Base-by-base conservation (phyloP, 1,140 invertebrate genomes). In the Saxidomus purpurata region DNA sequence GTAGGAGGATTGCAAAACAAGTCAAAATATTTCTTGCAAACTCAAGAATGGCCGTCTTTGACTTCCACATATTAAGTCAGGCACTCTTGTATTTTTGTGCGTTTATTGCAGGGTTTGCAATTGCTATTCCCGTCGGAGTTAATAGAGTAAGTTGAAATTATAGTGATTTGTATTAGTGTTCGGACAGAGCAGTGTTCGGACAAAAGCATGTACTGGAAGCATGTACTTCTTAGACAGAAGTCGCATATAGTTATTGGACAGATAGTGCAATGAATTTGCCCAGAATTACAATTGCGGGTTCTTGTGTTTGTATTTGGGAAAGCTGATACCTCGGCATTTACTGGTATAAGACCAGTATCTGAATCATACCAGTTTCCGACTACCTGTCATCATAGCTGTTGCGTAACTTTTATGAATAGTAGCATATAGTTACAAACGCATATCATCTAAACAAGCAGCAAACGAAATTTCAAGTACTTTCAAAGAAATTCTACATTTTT, bases 31-130 rank as follows among this genome's bases (percentile, higher is more conserved):
- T 6, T 79, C 34, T 52, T 36, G 1, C 43, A n/a, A 28, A 25
- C 1, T 49, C 11, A 55, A 6, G 1, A 25, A 89, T 89, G 88
- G 71, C 28, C 22, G 34, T 84, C 3, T n/a, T 74, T 17, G 90
- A 91, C 38, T 40, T 91, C 52, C 90, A 91, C n/a, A 63, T 91
- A 13, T 43, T 90, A 79, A 59, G 74, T 38, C 90, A 91, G 61
- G 79, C 87, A 79, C n/a, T 90, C 22, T 28, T 90, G n/a, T 91
- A 91, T 83, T 87, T 91, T n/a, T 47, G 36, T 49, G 49, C 47
- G 0, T 34, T 91, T 17, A 40, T 88, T n/a, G n/a, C 61, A 59
- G 90, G 90, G 36, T 90, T 91, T 81, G 89, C 71, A 25, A 63
- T 88, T 6, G 43, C 85, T 15, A 90, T 91, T 40, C 89, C 90